Evolutionary conservation across 2,797 vertebrate species (phyloP).

Genomic region (Pogonophryne albipinna): DNA sequence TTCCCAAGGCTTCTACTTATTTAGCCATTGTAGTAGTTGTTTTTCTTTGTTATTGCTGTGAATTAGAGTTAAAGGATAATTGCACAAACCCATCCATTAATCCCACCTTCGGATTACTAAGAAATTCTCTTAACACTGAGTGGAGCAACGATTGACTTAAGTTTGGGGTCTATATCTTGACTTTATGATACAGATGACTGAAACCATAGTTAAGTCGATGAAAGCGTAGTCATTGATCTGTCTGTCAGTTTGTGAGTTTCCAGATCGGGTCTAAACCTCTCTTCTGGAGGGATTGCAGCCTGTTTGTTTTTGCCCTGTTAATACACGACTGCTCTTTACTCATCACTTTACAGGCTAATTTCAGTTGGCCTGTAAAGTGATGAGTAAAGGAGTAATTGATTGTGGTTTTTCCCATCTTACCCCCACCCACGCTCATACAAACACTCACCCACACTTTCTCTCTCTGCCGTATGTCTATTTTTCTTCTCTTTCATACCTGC

Average conservation of each 20-base stretch:
- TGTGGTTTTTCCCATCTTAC: constrained; percentile 52
- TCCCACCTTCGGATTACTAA: neutral
- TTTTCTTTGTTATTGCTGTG: neutral
- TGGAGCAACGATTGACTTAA: neutral
- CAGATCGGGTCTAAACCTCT: constrained; percentile 47
- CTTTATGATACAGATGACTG: constrained; percentile 37
- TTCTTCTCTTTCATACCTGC: constrained; percentile 25
- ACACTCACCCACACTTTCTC: neutral
- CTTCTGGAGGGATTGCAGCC: constrained; percentile 46
- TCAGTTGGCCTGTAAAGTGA: constrained; percentile 63
- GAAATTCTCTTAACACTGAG: neutral
- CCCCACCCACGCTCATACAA: constrained; percentile 15
- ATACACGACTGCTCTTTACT: constrained; percentile 62
- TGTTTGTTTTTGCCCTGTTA: constrained; percentile 71
- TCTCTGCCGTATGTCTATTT: constrained; percentile 12
- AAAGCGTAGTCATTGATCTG: constrained; percentile 60
- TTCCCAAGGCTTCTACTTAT: neutral
- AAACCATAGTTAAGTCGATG: constrained; percentile 35
- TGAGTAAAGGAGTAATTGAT: constrained; percentile 72
- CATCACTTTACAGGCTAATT: constrained; percentile 44
- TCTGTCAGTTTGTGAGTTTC: constrained; percentile 38
- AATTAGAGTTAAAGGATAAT: constrained; percentile 8
- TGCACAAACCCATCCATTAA: neutral
- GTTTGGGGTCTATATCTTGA: constrained; percentile 1
- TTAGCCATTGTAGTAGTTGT: neutral